A percentile compares a stretch with the other conserved stretches of the same genome.
phyloP scores from a whole-genome alignment of 2,888 invertebrate species.

The Gonocerus acuteangulatus region DNA sequence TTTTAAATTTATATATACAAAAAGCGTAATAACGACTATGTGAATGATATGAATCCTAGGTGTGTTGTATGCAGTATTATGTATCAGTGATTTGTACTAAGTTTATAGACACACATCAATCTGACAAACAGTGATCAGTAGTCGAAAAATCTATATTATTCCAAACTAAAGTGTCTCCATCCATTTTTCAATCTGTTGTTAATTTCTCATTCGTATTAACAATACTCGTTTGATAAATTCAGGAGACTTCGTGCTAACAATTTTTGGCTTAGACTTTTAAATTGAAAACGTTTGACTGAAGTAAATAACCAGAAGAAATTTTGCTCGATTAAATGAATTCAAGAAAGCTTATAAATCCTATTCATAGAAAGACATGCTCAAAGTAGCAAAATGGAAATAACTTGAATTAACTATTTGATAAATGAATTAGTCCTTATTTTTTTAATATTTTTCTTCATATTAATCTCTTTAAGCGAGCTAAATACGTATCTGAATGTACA shows the following conservation, averaged over 20 bases:
- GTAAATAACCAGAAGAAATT: slow-evolving; percentile 13
- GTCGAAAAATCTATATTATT: slow-evolving; percentile 6
- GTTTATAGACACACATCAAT: slow-evolving; percentile 9
- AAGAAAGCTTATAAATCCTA: slow-evolving; percentile 5
- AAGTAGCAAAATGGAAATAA: slow-evolving; percentile 5
- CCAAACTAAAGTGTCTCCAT: slow-evolving; percentile 10
- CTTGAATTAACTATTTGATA: background rate
- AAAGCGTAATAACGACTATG: slow-evolving; percentile 15
- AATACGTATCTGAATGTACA: slow-evolving; percentile 23
- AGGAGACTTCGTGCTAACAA: slow-evolving; percentile 7
- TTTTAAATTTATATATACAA: slow-evolving; percentile 12
- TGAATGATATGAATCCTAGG: slow-evolving; percentile 23
- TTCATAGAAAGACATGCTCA: slow-evolving; percentile 21
- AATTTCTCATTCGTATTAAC: background rate
- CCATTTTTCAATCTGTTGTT: background rate
- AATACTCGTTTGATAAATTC: background rate
- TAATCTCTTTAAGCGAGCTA: slow-evolving; percentile 10
- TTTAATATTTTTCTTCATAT: background rate
- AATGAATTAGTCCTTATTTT: background rate
- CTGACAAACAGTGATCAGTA: slow-evolving; percentile 12
- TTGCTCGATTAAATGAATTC: background rate
- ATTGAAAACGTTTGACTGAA: slow-evolving; percentile 1
- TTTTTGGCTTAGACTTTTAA: slow-evolving; percentile 1
- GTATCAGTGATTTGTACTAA: slow-evolving; percentile 21
- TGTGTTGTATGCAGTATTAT: slow-evolving; percentile 1